Base-by-base conservation (phyloP, 2,113 vertebrate genomes). In the Pituophis catenifer region DNA sequence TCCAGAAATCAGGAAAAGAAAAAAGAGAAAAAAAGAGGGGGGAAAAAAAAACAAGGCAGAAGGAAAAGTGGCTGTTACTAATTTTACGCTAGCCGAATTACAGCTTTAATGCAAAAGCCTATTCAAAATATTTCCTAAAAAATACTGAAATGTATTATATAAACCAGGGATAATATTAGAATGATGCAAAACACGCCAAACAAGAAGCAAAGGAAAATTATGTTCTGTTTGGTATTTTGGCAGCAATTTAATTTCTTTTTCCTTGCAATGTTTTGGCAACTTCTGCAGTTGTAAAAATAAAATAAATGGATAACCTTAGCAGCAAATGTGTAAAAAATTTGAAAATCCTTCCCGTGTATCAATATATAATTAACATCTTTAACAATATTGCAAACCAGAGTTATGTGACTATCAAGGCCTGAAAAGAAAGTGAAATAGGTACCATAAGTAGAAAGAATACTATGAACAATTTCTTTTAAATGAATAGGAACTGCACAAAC, bases 1-100 rank as follows among this genome's bases (percentile, higher is more conserved):
- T 95, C 97, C 59, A 19, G 62, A 5, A 86, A 88, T 11, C 15
- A 54, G 33, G 8, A 50, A 24, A 50, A 38, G 52, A n/a, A n/a
- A 55, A 54, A 33, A 10, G 44, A 29, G n/a, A 33, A n/a, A 3
- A 11, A 11, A 13, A 59, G 6, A 21, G 52, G 13, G 8, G 15
- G 11, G 15, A 48, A 10, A 4, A 17, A 26, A 5, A 5, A 23
- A 13, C 1, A 6, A 19, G 21, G 3, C 44, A 75, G 6, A 44
- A 17, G 13, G 58, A 10, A 17, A 19, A 52, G 11, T 23, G 57
- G 24, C 2, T 53, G 21, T 44, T 87, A 33, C 50, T 12, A 65
- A 93, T 58, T 57, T 59, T 13, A 86, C 33, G 70, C 19, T 59
- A 75, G 85, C 24, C 50, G 50, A 53, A 88, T 75, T 91, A 55